Percentiles rank a stretch among this genome's conserved stretches.
Conservation (phyloP, 92 coral and sea anemone species). For the Micromussa lordhowensis region DNA sequence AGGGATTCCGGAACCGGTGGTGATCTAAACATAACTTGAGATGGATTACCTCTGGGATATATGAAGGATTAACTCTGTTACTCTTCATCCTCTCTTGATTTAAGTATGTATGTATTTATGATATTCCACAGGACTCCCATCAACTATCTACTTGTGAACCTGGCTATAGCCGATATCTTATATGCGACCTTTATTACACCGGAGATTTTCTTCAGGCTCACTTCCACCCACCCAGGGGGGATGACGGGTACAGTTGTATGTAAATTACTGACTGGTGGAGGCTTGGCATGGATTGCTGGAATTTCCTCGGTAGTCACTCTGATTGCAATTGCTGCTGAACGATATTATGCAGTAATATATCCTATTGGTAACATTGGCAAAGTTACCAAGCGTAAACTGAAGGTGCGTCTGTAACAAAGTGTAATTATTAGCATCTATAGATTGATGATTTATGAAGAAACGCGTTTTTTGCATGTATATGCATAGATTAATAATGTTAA, state of each 20-base stretch:
- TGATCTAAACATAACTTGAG: neutral
- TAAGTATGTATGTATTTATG: neutral
- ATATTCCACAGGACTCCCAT: neutral
- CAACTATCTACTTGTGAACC: neutral
- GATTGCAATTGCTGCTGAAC: neutral
- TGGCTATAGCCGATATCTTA: neutral
- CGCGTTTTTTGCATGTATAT: neutral
- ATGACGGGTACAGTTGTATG: neutral
- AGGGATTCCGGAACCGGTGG: too few species aligned
- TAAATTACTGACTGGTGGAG: neutral
- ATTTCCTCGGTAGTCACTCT: neutral
- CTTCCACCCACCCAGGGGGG: neutral
- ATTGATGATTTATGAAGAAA: neutral
- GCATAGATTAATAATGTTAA: too few species aligned
- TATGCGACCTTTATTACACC: neutral
- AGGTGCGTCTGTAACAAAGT: neutral
- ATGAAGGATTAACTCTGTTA: too few species aligned
- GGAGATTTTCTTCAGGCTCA: neutral
- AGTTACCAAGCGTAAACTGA: neutral
- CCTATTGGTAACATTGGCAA: neutral
- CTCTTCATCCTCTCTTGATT: too few species aligned
- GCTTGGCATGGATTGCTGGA: neutral
- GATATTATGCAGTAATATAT: neutral
- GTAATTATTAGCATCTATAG: too few species aligned
- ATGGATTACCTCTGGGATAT: too few species aligned